Conservation (phyloP, 2,113 vertebrate genomes). For the Stegastes partitus region DNA sequence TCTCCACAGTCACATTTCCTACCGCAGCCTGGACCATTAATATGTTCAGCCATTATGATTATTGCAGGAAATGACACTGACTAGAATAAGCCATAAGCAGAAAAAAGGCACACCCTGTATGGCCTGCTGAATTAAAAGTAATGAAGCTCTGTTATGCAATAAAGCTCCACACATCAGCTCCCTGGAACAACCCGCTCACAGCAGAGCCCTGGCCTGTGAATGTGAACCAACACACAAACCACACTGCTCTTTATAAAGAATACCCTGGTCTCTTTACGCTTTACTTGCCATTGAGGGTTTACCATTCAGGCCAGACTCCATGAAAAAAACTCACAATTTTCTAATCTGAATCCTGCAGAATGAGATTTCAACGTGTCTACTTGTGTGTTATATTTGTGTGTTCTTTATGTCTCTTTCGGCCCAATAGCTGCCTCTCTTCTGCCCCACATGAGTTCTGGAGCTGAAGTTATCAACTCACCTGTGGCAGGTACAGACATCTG, state of each 20-base stretch:
- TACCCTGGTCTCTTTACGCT: not conserved
- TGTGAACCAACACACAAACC: too few species aligned
- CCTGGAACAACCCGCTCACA: not conserved
- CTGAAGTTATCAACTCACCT: slow-evolving; percentile 61
- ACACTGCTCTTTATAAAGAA: not conserved
- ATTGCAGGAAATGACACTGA: slow-evolving; percentile 10
- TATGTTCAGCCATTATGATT: not conserved
- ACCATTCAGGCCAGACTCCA: not conserved
- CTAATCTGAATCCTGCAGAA: not conserved
- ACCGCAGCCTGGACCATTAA: not conserved
- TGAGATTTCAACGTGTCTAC: rapidly evolving
- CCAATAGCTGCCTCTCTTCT: not conserved
- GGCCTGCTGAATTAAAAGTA: slow-evolving; percentile 7
- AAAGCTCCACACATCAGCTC: not conserved
- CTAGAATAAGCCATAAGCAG: not conserved
- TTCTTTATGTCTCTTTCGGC: not conserved
- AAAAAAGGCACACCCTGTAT: not conserved
- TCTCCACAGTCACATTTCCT: not conserved
- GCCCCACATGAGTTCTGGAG: not conserved
- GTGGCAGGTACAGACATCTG: slow-evolving; percentile 56
- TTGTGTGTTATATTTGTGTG: not conserved
- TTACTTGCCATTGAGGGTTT: not conserved
- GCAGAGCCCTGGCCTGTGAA: not conserved
- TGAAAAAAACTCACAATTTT: not conserved
- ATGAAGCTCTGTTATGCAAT: slow-evolving; percentile 10